Conservation (phyloP, 1,140 invertebrate species). For the Cydia pomonella region DNA sequence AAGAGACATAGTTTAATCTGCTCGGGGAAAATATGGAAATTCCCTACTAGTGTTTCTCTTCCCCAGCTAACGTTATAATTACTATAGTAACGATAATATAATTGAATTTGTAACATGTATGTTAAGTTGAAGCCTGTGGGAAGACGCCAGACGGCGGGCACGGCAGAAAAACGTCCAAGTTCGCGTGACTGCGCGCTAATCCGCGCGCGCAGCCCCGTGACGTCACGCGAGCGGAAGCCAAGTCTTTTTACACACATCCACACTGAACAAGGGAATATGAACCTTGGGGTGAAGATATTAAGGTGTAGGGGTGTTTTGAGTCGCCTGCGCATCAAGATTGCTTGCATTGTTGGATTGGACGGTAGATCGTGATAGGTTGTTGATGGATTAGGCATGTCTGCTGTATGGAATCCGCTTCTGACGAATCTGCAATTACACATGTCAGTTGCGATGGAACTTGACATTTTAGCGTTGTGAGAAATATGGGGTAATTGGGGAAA, state of each 20-base stretch:
- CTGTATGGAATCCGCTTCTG: not conserved
- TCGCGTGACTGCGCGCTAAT: conserved; percentile 4
- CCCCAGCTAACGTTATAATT: too few relatives aligned
- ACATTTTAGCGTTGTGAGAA: not conserved
- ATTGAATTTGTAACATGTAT: not conserved
- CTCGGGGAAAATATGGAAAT: too few relatives aligned
- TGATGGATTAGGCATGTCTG: not conserved
- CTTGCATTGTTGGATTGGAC: not conserved
- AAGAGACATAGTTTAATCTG: too few relatives aligned
- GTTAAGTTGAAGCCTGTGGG: not conserved
- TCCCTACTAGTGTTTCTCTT: too few relatives aligned
- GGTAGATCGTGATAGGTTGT: not conserved
- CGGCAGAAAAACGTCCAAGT: conserved; percentile 1
- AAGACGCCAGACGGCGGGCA: not conserved
- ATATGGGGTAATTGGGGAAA: not conserved
- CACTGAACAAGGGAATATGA: not conserved
- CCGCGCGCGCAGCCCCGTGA: not conserved
- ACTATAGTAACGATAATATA: not conserved
- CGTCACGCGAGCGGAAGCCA: conserved; percentile 3
- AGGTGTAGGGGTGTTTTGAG: not conserved
- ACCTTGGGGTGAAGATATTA: too few relatives aligned
- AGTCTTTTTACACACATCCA: not conserved
- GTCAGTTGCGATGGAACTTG: not conserved
- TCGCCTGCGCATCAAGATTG: not conserved
- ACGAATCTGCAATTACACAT: conserved; percentile 1